phyloP scores from a whole-genome alignment of 1,140 invertebrate genomes.

The Pseudachorutes palmiensis region DNA sequence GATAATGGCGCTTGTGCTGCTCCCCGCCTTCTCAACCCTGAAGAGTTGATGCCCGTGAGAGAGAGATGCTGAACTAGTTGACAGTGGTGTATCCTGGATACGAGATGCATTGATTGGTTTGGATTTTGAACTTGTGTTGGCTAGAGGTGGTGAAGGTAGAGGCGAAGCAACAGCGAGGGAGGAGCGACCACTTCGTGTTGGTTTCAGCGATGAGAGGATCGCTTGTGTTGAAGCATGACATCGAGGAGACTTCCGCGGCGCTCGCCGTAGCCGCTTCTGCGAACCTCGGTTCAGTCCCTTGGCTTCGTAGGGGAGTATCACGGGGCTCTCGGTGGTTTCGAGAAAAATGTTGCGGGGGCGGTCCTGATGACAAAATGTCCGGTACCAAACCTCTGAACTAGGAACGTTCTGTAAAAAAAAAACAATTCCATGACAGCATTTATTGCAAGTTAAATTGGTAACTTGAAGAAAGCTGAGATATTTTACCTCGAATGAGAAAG shows the following conservation, averaged over 20 bases:
- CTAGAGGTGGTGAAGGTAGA: neutral
- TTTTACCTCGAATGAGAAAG: slow-evolving; percentile 35
- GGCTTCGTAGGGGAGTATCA: slow-evolving; percentile 65
- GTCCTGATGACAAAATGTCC: slow-evolving; percentile 65
- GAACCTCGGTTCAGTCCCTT: slow-evolving; percentile 41
- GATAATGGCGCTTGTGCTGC: neutral
- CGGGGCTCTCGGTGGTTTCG: slow-evolving; percentile 46
- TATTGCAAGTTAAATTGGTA: no score
- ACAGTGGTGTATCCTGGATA: neutral
- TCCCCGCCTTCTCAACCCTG: neutral
- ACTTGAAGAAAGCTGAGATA: no score
- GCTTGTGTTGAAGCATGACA: slow-evolving; percentile 76
- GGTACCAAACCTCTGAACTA: slow-evolving; percentile 63
- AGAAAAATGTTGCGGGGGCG: slow-evolving; percentile 51
- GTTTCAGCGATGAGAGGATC: slow-evolving; percentile 52
- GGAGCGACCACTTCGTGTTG: neutral
- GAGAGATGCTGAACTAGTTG: neutral
- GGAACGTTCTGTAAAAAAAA: slow-evolving; percentile 46
- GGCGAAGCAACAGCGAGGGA: neutral
- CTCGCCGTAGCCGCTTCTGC: slow-evolving; percentile 45
- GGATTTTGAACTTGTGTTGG: neutral
- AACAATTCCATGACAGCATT: no score
- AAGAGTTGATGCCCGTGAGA: neutral
- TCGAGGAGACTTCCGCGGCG: slow-evolving; percentile 69
- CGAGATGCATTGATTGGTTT: slow-evolving; percentile 5